Percentiles rank a stretch among this genome's conserved stretches.
These are phyloP conservation scores for Manduca sexta DNA, from an alignment of 1,140 invertebrate species.

Conservation along the genomic window DNA sequence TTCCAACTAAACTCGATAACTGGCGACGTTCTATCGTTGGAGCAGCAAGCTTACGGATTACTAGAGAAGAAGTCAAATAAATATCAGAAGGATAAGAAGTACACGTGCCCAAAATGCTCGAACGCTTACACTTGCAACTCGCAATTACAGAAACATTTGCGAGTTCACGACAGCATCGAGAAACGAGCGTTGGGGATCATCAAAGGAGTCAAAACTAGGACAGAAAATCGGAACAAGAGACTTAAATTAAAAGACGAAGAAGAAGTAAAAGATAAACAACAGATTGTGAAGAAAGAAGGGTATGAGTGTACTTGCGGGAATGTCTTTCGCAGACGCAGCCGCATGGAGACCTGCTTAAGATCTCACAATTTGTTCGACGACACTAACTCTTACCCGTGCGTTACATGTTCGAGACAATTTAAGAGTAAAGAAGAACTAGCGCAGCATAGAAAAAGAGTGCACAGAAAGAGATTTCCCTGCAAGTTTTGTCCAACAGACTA, in stretches of 20 bases:
- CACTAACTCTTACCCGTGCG: constrained; percentile 31
- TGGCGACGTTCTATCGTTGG: constrained; percentile 51
- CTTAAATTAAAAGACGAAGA: constrained; percentile 14
- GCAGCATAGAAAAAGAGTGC: constrained; percentile 42
- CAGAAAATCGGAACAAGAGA: constrained; percentile 29
- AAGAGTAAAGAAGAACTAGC: constrained; percentile 46
- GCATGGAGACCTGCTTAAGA: constrained; percentile 54
- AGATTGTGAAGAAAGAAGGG: constrained; percentile 38
- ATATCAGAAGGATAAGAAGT: constrained; percentile 5
- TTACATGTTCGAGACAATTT: constrained; percentile 48
- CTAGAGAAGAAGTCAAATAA: constrained; percentile 37
- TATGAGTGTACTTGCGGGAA: constrained; percentile 58
- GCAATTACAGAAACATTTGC: constrained; percentile 34
- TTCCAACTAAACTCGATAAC: constrained; percentile 65
- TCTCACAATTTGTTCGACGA: constrained; percentile 43
- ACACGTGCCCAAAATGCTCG: constrained; percentile 43
- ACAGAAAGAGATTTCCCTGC: constrained; percentile 56
- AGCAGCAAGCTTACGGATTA: constrained; percentile 60
- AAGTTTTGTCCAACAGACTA: constrained; percentile 66
- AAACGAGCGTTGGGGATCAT: constrained; percentile 37
- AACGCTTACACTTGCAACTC: constrained; percentile 29
- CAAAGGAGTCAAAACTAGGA: constrained; percentile 41
- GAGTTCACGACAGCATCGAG: constrained; percentile 44
- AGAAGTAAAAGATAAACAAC: constrained; percentile 11
- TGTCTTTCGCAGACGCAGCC: constrained; percentile 43